phyloP scores from a whole-genome alignment of 2,113 vertebrate species.

The Aspidoscelis tigris region DNA sequence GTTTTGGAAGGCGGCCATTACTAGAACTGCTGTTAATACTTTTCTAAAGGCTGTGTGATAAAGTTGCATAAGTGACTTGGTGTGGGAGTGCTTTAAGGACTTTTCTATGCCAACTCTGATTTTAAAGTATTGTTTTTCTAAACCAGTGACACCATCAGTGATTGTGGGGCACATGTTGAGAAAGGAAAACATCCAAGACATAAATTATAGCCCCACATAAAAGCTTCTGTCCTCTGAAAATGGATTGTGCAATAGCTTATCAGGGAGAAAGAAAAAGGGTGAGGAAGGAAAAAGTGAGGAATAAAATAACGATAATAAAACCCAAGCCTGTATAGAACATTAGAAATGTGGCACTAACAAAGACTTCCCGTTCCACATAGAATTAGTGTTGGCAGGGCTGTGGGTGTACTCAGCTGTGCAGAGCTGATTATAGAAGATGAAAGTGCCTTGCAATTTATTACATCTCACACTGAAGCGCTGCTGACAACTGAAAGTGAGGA shows the following conservation, averaged over 20 bases:
- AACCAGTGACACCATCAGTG: conserved; percentile 22
- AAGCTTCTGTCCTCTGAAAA: conserved; percentile 54
- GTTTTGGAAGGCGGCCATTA: too few species aligned
- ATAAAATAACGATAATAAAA: conserved; percentile 58
- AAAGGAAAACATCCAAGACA: conserved; percentile 17
- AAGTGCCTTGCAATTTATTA: conserved; percentile 79
- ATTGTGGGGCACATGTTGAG: not conserved
- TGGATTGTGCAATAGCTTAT: conserved; percentile 27
- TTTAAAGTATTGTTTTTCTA: conserved; percentile 27
- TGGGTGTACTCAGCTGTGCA: conserved; percentile 78
- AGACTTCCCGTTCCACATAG: conserved; percentile 64
- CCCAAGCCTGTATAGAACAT: conserved; percentile 32
- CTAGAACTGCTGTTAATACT: not conserved
- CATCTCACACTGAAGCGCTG: conserved; percentile 78
- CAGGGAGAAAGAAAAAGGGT: conserved; percentile 17
- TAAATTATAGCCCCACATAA: conserved; percentile 38
- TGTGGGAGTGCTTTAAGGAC: conserved; percentile 13
- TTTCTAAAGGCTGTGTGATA: conserved; percentile 37
- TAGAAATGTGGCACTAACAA: conserved; percentile 66
- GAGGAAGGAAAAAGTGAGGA: conserved; percentile 40
- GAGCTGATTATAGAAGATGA: conserved; percentile 83
- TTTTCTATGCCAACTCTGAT: conserved; percentile 26
- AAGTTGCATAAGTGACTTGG: conserved; percentile 34
- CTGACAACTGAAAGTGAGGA: conserved; percentile 80
- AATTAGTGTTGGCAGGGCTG: conserved; percentile 67